Percentiles rank a stretch among this genome's conserved stretches.
Conservation (phyloP, 2,888 invertebrate species). For the Ormia ochracea region DNA sequence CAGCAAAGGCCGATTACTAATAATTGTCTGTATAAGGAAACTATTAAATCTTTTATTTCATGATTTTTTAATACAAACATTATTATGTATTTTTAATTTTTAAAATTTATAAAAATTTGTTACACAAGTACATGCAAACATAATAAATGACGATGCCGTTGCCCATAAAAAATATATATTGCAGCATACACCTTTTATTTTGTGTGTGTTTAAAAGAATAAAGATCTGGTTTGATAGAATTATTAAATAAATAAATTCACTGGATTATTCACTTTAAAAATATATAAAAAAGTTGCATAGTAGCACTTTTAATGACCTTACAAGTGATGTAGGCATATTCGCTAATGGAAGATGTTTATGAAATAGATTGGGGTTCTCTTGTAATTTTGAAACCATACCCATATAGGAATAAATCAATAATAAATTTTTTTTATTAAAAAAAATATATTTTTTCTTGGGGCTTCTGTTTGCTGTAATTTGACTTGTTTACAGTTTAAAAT, state of each 20-base stretch:
- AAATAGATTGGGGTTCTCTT: too few species aligned
- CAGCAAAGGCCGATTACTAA: constrained; percentile 75
- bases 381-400: too few species aligned
- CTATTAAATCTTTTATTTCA: neutral
- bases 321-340: too few species aligned
- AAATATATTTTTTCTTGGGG: too few species aligned
- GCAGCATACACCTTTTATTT: constrained; percentile 30
- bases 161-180: constrained; percentile 48
- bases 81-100: constrained; percentile 19
- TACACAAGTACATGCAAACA: constrained; percentile 50
- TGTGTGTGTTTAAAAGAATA: neutral
- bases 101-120: neutral
- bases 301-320: too few species aligned
- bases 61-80: constrained; percentile 3
- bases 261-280: neutral
- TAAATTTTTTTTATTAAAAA: too few species aligned
- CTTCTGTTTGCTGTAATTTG: too few species aligned
- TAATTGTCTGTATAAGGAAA: neutral
- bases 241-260: neutral
- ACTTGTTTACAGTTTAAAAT: too few species aligned
- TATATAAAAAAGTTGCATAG: neutral
- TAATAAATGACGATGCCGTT: constrained; percentile 16
- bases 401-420: too few species aligned
- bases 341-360: too few species aligned
- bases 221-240: neutral